A percentile compares a stretch with the other conserved stretches of the same genome.
These are phyloP conservation scores for Varanus salvator DNA, from an alignment of 2,113 vertebrate species.

Conservation along the genomic window DNA sequence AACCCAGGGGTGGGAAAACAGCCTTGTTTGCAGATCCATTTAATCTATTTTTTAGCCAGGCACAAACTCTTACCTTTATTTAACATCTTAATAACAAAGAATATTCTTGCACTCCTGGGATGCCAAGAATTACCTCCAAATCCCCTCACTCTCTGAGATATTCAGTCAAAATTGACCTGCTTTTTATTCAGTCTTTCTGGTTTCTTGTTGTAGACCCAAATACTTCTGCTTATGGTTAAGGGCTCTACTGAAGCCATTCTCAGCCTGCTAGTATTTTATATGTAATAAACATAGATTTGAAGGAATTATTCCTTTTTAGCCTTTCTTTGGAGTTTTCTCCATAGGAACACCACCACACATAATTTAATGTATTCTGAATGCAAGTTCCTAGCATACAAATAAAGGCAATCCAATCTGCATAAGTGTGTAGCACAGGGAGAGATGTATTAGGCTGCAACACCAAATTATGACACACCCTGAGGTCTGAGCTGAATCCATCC, in stretches of 20 bases:
- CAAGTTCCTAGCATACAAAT: not conserved
- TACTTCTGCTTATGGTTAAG: not conserved
- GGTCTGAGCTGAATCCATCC: not conserved
- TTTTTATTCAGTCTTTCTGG: constrained; percentile 23
- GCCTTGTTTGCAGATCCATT: constrained; percentile 26
- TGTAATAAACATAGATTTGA: not conserved
- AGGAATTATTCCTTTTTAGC: not conserved
- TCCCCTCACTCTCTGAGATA: not conserved
- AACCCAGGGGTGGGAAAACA: not conserved
- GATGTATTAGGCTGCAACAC: not conserved
- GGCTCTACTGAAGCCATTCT: not conserved
- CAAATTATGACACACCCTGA: not conserved
- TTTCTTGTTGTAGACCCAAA: not conserved
- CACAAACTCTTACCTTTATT: constrained; percentile 2
- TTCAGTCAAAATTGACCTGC: constrained; percentile 9
- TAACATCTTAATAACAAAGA: constrained; percentile 25
- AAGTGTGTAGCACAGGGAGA: not conserved
- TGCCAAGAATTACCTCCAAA: constrained; percentile 32
- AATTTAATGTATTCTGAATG: not conserved
- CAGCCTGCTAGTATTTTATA: not conserved
- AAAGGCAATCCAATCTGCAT: not conserved
- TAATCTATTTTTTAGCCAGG: constrained; percentile 31
- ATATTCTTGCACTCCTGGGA: not conserved
- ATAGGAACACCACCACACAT: not conserved
- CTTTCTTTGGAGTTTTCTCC: not conserved